Evolutionary conservation across 1,140 invertebrate species (phyloP).

Genomic region (Drosophila repleta): DNA sequence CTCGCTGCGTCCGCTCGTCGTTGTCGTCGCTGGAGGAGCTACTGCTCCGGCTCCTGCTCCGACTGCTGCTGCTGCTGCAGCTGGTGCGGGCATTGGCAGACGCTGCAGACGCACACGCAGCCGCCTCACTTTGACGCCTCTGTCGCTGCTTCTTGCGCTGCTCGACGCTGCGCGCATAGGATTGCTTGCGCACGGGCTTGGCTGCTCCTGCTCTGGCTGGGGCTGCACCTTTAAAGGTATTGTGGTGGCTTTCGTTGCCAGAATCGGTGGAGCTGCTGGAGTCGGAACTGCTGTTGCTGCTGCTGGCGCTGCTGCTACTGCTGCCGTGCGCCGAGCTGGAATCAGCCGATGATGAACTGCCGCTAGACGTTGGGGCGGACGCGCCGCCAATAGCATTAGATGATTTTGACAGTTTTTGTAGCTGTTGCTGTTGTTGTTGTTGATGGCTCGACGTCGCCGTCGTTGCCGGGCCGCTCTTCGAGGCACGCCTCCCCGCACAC

Average conservation of each 20-base stretch:
- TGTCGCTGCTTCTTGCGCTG: constrained; percentile 82
- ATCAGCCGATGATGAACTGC: constrained; percentile 77
- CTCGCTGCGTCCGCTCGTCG: constrained; percentile 14
- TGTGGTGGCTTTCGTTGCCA: constrained; percentile 33
- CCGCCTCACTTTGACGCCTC: constrained; percentile 76
- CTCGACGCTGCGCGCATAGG: constrained; percentile 67
- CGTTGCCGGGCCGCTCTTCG: constrained; percentile 62
- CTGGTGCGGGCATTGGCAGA: constrained; percentile 75
- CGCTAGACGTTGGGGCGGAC: constrained; percentile 75
- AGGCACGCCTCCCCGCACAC: constrained; percentile 76
- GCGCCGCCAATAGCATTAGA: constrained; percentile 20
- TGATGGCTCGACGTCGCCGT: constrained; percentile 69
- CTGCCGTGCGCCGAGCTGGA: constrained; percentile 66
- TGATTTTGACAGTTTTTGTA: constrained; percentile 48
- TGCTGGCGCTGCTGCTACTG: constrained; percentile 50
- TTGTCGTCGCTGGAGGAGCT: constrained; percentile 79
- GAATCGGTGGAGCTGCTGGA: neutral
- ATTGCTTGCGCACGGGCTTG: constrained; percentile 55
- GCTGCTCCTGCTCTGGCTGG: constrained; percentile 13
- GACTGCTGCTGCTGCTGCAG: constrained; percentile 58
- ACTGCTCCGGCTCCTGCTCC: neutral
- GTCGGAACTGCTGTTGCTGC: constrained; percentile 21
- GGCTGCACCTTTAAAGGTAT: no score
- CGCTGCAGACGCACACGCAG: constrained; percentile 59
- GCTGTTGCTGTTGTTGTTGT: constrained; percentile 46